A percentile compares a stretch with the other conserved stretches of the same genome.
Conservation (phyloP, 2,888 invertebrate genomes). For the Syrista parreyssii region DNA sequence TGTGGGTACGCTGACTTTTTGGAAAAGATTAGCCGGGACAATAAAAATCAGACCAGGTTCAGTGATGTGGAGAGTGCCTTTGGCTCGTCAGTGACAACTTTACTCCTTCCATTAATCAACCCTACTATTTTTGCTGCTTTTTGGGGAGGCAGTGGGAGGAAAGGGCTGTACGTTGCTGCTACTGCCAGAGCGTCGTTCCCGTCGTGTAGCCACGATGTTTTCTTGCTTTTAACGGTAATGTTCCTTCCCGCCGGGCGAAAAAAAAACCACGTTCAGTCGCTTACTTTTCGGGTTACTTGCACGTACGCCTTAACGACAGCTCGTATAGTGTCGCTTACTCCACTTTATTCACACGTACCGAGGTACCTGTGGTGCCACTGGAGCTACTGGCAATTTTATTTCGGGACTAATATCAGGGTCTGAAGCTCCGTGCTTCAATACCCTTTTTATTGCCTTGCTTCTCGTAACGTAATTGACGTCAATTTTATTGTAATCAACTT, state of each 20-base stretch:
- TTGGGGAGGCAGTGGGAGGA: not conserved
- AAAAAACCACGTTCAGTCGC: not conserved
- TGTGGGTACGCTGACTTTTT: not conserved
- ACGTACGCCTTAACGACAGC: not conserved
- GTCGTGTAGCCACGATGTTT: conserved; percentile 58
- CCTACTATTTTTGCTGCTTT: conserved; percentile 51
- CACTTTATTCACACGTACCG: not conserved
- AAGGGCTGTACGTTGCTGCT: not conserved
- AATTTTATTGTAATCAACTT: too few relatives aligned
- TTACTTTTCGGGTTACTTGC: conserved; percentile 1
- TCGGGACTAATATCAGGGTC: not conserved
- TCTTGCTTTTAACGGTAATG: conserved; percentile 60
- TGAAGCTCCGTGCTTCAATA: too few relatives aligned
- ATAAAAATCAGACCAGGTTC: conserved; percentile 21
- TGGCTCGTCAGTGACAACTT: conserved; percentile 51
- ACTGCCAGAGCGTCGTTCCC: conserved; percentile 26
- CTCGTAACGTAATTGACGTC: not conserved
- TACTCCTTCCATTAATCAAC: conserved; percentile 61
- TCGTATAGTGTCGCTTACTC: not conserved
- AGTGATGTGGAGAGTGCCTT: conserved; percentile 14
- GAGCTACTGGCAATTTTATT: not conserved
- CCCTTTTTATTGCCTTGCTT: not conserved
- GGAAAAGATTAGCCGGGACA: conserved; percentile 3
- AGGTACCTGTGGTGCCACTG: not conserved
- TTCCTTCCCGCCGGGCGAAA: conserved; percentile 35